A percentile compares a stretch with the other conserved stretches of the same genome.
Conservation (phyloP, 2,113 vertebrate species). For the Pan troglodytes region DNA sequence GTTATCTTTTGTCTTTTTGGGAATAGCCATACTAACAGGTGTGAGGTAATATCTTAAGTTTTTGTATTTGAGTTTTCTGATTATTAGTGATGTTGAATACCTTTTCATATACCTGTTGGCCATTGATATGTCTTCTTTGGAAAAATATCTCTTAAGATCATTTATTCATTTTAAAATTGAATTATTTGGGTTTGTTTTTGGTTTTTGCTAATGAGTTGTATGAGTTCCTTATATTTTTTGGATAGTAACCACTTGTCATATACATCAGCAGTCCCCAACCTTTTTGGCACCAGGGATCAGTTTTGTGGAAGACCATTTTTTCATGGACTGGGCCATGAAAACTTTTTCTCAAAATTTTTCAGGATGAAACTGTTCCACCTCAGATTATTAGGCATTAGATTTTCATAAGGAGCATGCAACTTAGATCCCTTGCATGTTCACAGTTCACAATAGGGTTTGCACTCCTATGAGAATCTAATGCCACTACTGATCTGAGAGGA, state of each 20-base stretch:
- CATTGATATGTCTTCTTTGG: not conserved
- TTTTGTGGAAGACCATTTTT: too few species aligned
- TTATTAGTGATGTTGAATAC: not conserved
- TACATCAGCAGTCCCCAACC: not conserved
- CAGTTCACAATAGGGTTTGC: too few species aligned
- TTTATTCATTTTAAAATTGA: not conserved
- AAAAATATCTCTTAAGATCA: not conserved
- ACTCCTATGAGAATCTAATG: too few species aligned
- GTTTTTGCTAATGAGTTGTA: not conserved
- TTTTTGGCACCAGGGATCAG: too few species aligned
- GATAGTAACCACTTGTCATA: not conserved
- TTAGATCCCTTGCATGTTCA: too few species aligned
- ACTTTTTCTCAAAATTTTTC: too few species aligned
- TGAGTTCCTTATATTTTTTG: not conserved
- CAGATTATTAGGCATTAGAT: too few species aligned
- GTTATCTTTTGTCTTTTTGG: not conserved
- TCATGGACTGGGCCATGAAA: too few species aligned
- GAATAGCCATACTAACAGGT: not conserved
- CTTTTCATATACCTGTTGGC: not conserved
- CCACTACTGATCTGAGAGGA: too few species aligned
- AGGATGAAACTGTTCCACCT: too few species aligned
- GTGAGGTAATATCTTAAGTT: not conserved
- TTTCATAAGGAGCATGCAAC: too few species aligned
- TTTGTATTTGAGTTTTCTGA: not conserved
- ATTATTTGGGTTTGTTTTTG: not conserved